Conservation (phyloP, 2,888 invertebrate species). For the Lithosia quadra region DNA sequence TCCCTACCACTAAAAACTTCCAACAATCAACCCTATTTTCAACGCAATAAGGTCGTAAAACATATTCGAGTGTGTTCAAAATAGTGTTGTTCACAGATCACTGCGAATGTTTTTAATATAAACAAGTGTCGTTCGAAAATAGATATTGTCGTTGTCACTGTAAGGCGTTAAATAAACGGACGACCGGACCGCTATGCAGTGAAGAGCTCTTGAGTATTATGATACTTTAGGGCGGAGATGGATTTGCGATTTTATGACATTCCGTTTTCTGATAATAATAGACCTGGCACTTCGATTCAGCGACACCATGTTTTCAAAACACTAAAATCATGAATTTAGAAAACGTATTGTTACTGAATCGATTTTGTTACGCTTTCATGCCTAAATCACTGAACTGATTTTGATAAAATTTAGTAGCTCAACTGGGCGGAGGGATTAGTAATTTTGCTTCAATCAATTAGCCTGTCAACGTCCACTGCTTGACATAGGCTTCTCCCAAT, state of each 20-base stretch:
- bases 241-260: conserved; percentile 45
- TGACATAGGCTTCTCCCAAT: too few species aligned
- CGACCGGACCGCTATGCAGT: conserved; percentile 53
- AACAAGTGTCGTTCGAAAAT: conserved; percentile 79
- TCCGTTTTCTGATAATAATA: conserved; percentile 5
- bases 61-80: conserved; percentile 1
- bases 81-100: conserved; percentile 53
- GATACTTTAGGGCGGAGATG: conserved; percentile 49
- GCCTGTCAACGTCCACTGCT: too few species aligned
- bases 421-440: too few species aligned
- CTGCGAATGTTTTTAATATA: conserved; percentile 75
- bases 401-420: too few species aligned
- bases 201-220: conserved; percentile 52
- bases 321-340: background rate
- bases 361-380: too few species aligned
- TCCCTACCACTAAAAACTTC: conserved; percentile 7
- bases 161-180: conserved; percentile 70
- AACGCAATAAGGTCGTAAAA: background rate
- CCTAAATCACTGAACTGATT: too few species aligned
- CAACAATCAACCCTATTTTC: conserved; percentile 17
- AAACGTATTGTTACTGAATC: too few species aligned
- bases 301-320: background rate
- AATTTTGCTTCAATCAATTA: too few species aligned
- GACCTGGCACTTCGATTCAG: background rate
- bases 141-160: conserved; percentile 81